phyloP scores from a whole-genome alignment of 2,888 invertebrate genomes.

The Artemia sinica region DNA sequence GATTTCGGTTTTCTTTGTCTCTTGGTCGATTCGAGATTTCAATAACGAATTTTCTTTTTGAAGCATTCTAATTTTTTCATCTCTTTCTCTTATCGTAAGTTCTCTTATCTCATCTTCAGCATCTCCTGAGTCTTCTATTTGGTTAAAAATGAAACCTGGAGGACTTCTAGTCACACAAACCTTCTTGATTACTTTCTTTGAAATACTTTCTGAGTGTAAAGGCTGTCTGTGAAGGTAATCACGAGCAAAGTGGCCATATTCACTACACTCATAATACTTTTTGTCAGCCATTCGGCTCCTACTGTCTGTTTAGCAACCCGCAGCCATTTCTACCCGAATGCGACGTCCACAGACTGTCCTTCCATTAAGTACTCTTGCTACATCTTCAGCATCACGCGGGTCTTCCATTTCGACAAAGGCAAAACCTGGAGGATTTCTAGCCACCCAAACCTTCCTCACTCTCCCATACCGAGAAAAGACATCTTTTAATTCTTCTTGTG shows the following conservation, averaged over 20 bases:
- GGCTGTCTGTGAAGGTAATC: not conserved
- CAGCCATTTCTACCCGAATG: not conserved
- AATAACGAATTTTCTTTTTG: too few relatives aligned
- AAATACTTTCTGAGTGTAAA: too few relatives aligned
- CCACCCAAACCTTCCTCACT: slow-evolving; percentile 5
- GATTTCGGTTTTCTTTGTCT: too few relatives aligned
- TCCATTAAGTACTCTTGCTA: not conserved
- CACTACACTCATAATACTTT: not conserved
- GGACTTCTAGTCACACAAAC: too few relatives aligned
- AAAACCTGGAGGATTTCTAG: slow-evolving; percentile 9
- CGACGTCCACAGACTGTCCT: slow-evolving; percentile 3
- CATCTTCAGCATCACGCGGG: not conserved
- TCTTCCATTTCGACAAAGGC: slow-evolving; percentile 8
- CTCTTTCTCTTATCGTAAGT: too few relatives aligned
- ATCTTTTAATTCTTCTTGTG: not conserved
- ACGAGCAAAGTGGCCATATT: slow-evolving; percentile 3
- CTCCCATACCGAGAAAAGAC: not conserved
- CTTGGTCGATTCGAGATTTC: too few relatives aligned
- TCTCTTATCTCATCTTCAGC: too few relatives aligned
- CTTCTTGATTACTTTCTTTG: too few relatives aligned
- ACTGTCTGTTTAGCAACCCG: not conserved
- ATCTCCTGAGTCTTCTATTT: too few relatives aligned
- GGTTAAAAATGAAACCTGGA: too few relatives aligned
- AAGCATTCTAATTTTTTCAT: too few relatives aligned
- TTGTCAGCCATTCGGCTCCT: not conserved